Conservation (phyloP, 2,888 invertebrate species). For the Vesta saturnalis region DNA sequence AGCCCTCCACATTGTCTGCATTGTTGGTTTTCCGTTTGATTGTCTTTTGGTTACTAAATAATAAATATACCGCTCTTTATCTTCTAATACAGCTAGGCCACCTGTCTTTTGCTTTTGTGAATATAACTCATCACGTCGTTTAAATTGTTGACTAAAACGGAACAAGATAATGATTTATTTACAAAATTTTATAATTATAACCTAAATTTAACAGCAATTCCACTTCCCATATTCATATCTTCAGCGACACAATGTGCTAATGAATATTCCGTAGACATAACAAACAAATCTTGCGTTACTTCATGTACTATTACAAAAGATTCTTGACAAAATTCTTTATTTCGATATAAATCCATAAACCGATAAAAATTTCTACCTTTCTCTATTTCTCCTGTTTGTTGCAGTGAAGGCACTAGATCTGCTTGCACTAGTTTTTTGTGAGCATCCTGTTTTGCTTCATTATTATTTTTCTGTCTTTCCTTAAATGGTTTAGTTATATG, state of each 20-base stretch:
- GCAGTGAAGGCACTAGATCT: too few relatives aligned
- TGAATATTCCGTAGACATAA: conserved; percentile 63
- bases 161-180: too few relatives aligned
- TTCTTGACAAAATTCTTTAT: too few relatives aligned
- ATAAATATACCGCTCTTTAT: conserved; percentile 63
- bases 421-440: too few relatives aligned
- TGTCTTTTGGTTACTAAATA: conserved; percentile 71
- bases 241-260: conserved; percentile 69
- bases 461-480: too few relatives aligned
- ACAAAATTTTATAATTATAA: conserved; percentile 42
- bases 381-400: too few relatives aligned
- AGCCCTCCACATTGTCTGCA: conserved; percentile 61
- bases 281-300: conserved; percentile 67
- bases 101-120: conserved; percentile 58
- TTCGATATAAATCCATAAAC: too few relatives aligned
- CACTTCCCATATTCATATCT: conserved; percentile 68
- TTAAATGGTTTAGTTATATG: too few relatives aligned
- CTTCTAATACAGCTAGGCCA: conserved; percentile 63
- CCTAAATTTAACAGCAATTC: conserved; percentile 66
- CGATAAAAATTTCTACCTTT: too few relatives aligned
- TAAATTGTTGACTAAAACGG: conserved; percentile 54
- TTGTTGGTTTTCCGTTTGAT: conserved; percentile 65
- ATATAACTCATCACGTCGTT: conserved; percentile 55
- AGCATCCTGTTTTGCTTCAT: too few relatives aligned
- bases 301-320: too few relatives aligned